Evolutionary conservation across 2,888 invertebrate species (phyloP).

Genomic region (Gortyna flavago): DNA sequence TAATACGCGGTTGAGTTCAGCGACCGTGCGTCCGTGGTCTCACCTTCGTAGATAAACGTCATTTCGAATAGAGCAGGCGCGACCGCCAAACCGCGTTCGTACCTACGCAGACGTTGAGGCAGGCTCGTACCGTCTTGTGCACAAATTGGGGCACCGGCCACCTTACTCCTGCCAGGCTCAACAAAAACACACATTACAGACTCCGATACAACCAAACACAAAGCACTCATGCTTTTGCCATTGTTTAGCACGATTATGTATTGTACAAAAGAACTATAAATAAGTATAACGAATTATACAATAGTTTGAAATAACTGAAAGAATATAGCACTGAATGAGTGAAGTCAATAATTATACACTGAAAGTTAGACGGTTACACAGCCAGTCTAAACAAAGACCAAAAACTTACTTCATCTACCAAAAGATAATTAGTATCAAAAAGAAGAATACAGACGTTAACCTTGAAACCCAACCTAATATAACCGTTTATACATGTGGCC

Average conservation of each 20-base stretch:
- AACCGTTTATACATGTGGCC: constrained; percentile 48
- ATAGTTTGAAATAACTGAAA: constrained; percentile 27
- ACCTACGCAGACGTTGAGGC: constrained; percentile 77
- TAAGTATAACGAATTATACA: constrained; percentile 31
- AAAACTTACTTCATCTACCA: neutral
- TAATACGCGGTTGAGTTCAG: constrained; percentile 81
- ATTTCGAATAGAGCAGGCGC: constrained; percentile 77
- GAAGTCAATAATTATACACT: constrained; percentile 29
- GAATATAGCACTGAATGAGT: constrained; percentile 11
- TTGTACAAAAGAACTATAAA: constrained; percentile 33
- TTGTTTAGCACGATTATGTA: constrained; percentile 24
- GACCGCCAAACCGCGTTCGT: constrained; percentile 69
- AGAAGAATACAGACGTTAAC: constrained; percentile 32
- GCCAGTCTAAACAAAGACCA: constrained; percentile 9
- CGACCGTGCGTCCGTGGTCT: constrained; percentile 86
- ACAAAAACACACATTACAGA: constrained; percentile 24
- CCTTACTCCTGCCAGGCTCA: constrained; percentile 36
- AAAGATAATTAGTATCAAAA: constrained; percentile 15
- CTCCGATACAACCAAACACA: constrained; percentile 20
- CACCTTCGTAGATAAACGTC: constrained; percentile 89
- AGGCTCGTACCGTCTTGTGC: constrained; percentile 69
- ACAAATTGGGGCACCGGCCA: constrained; percentile 57
- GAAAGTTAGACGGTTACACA: constrained; percentile 27
- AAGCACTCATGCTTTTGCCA: constrained; percentile 24
- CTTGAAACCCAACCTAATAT: constrained; percentile 59